Evolutionary conservation across 1,140 invertebrate genomes (phyloP).

Genomic region (Bombus superbus): DNA sequence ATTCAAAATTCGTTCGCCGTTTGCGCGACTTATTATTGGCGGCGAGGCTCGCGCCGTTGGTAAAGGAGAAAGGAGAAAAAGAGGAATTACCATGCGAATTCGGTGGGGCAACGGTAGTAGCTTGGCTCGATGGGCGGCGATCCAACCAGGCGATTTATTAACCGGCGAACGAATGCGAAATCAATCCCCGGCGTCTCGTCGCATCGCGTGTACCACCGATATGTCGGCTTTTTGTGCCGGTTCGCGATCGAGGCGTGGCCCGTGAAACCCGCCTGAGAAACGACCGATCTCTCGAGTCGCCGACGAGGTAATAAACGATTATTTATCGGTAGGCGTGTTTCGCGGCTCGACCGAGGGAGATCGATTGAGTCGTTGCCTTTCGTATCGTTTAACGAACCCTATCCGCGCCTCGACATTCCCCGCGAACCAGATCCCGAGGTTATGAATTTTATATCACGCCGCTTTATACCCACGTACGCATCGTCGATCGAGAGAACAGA

Average conservation of each 20-base stretch:
- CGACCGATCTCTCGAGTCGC: slow-evolving; percentile 29
- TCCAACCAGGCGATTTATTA: slow-evolving; percentile 35
- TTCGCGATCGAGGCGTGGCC: slow-evolving; percentile 46
- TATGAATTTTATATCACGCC: slow-evolving; percentile 44
- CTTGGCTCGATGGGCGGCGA: slow-evolving; percentile 31
- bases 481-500: slow-evolving; percentile 21
- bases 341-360: slow-evolving; percentile 18
- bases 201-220: not conserved
- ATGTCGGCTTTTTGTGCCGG: not conserved
- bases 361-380: slow-evolving; percentile 42
- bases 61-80: not conserved
- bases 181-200: slow-evolving; percentile 9
- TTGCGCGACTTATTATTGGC: slow-evolving; percentile 17
- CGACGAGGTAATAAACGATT: slow-evolving; percentile 43
- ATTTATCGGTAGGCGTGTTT: slow-evolving; percentile 55
- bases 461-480: not conserved
- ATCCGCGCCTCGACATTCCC: slow-evolving; percentile 4
- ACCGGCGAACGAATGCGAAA: slow-evolving; percentile 14
- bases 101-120: not conserved
- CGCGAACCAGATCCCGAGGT: slow-evolving; percentile 10
- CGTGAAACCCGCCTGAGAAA: not conserved
- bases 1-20: slow-evolving; percentile 40
- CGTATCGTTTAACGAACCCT: slow-evolving; percentile 21
- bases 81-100: slow-evolving; percentile 40
- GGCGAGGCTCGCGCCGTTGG: not conserved